phyloP scores from a whole-genome alignment of 2,113 vertebrate species.

The Centropus bengalensis region DNA sequence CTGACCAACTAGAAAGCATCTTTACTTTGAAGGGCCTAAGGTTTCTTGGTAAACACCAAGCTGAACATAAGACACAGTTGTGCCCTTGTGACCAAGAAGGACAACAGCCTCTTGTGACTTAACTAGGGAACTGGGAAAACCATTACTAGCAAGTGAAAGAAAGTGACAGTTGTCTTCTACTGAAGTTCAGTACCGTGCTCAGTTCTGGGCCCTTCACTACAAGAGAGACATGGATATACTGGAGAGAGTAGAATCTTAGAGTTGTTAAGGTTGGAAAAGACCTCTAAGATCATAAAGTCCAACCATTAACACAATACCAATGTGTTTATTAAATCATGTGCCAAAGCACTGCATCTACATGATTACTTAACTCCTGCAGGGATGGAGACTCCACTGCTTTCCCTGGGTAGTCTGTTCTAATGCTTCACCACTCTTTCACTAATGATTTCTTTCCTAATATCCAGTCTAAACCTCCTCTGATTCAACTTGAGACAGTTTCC shows the following conservation, averaged over 20 bases:
- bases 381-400: no score
- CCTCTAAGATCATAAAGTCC: no score
- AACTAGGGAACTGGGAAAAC: not conserved
- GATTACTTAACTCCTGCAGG: no score
- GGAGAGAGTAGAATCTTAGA: not conserved
- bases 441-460: no score
- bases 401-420: no score
- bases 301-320: no score
- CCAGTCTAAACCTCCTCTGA: no score
- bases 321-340: no score
- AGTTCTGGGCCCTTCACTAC: not conserved
- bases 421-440: no score
- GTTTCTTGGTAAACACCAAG: not conserved
- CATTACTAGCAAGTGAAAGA: not conserved
- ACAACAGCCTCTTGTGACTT: not conserved
- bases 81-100: not conserved
- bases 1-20: not conserved
- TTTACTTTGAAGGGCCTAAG: not conserved
- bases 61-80: not conserved
- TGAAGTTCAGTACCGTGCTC: not conserved
- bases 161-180: not conserved
- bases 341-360: no score
- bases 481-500: no score
- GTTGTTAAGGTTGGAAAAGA: no score
- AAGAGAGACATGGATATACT: accelerated